phyloP scores from a whole-genome alignment of 2,797 vertebrate species.

The Cynopterus sphinx region DNA sequence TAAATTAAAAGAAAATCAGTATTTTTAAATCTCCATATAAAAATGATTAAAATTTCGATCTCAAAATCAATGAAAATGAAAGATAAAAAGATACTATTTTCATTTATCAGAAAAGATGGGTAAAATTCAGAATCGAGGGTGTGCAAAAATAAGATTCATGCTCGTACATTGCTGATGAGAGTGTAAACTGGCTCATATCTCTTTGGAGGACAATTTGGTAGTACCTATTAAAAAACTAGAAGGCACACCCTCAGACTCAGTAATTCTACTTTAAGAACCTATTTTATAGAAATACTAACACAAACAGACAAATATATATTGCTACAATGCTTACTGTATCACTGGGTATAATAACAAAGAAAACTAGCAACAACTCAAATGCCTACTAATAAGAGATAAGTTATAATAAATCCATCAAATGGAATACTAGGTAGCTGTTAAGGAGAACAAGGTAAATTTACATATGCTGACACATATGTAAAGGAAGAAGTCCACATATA shows the following conservation, averaged over 20 bases:
- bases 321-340: too few species aligned
- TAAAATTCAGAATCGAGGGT: background rate
- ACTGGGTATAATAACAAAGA: too few species aligned
- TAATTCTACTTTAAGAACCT: background rate
- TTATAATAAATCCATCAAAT: too few species aligned
- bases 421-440: too few species aligned
- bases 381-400: too few species aligned
- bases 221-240: background rate
- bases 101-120: background rate
- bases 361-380: too few species aligned
- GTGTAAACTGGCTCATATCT: background rate
- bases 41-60: background rate
- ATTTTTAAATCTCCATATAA: background rate
- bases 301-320: background rate
- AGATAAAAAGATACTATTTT: background rate
- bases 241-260: background rate
- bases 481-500: too few species aligned
- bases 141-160: background rate
- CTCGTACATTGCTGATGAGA: background rate
- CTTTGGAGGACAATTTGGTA: background rate
- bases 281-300: background rate
- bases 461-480: too few species aligned
- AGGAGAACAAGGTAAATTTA: too few species aligned
- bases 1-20: constrained; percentile 9
- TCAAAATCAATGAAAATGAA: background rate